Evolutionary conservation across 2,888 invertebrate genomes (phyloP).

Genomic region (Cynaeus angustus): DNA sequence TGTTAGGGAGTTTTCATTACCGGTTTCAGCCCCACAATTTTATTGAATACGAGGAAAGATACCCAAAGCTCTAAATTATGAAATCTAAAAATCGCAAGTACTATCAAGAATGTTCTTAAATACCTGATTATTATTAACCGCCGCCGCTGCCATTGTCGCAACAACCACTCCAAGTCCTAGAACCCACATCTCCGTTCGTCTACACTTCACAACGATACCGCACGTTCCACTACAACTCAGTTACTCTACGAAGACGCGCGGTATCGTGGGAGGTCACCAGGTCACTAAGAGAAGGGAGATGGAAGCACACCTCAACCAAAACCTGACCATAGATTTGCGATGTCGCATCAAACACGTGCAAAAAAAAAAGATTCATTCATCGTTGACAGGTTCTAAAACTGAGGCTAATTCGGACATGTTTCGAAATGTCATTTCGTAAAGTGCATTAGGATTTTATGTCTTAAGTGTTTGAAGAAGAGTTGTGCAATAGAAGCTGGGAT

Average conservation of each 20-base stretch:
- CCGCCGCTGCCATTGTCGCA: slow-evolving; percentile 3
- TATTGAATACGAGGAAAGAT: too few relatives aligned
- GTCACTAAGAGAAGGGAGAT: slow-evolving; percentile 48
- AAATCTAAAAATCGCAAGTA: too few relatives aligned
- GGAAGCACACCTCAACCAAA: slow-evolving; percentile 21
- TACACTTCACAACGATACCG: slow-evolving; percentile 22
- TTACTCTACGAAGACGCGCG: slow-evolving; percentile 43
- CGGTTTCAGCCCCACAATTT: too few relatives aligned
- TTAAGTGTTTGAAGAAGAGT: slow-evolving; percentile 14
- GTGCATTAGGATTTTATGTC: slow-evolving; percentile 21
- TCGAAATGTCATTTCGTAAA: slow-evolving; percentile 35
- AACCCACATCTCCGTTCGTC: slow-evolving; percentile 26
- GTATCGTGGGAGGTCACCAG: slow-evolving; percentile 50
- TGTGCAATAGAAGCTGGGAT: slow-evolving; percentile 14
- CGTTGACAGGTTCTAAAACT: slow-evolving; percentile 17
- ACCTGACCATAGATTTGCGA: slow-evolving; percentile 9
- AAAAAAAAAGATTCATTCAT: slow-evolving; percentile 25
- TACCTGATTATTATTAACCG: slow-evolving; percentile 5
- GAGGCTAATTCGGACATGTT: neutral
- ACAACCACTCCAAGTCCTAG: slow-evolving; percentile 21
- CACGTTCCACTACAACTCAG: slow-evolving; percentile 43
- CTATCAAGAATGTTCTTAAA: neutral
- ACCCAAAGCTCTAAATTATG: too few relatives aligned
- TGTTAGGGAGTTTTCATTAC: too few relatives aligned
- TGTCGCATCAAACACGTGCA: slow-evolving; percentile 11